These are phyloP conservation scores for Drosophila atripex DNA, from an alignment of 2,888 invertebrate genomes.

Conservation along the genomic window DNA sequence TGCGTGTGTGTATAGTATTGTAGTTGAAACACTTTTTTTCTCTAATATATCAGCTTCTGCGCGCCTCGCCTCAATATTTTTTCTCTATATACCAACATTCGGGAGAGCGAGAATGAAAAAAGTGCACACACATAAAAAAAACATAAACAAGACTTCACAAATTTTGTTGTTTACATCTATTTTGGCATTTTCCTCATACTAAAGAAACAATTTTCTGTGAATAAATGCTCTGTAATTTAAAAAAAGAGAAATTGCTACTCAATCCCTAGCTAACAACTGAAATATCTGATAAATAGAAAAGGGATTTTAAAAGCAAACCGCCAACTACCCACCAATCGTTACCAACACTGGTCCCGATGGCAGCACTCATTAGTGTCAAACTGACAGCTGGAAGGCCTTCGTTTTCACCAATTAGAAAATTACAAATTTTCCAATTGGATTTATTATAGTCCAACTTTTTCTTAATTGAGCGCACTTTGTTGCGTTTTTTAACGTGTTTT, in stretches of 20 bases:
- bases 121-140: conserved; percentile 19
- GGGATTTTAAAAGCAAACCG: conserved; percentile 5
- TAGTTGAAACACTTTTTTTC: conserved; percentile 71
- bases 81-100: conserved; percentile 61
- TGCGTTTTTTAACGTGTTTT: conserved; percentile 53
- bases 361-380: conserved; percentile 20
- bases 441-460: conserved; percentile 47
- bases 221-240: neutral
- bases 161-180: neutral
- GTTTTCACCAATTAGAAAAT: conserved; percentile 47
- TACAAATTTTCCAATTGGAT: conserved; percentile 58
- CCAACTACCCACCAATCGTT: conserved; percentile 2
- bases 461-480: conserved; percentile 26
- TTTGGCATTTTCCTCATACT: neutral
- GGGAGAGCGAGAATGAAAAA: conserved; percentile 51
- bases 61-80: conserved; percentile 32
- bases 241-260: no score
- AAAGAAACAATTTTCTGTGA: neutral
- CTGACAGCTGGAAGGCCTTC: conserved; percentile 36
- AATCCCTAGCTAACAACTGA: neutral
- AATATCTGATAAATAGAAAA: neutral
- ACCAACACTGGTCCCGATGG: conserved; percentile 15
- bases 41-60: conserved; percentile 64
- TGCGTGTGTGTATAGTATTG: conserved; percentile 41
- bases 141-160: conserved; percentile 12